A percentile compares a stretch with the other conserved stretches of the same genome.
Conservation (phyloP, 1,140 invertebrate species). For the Archivesica marissinica region DNA sequence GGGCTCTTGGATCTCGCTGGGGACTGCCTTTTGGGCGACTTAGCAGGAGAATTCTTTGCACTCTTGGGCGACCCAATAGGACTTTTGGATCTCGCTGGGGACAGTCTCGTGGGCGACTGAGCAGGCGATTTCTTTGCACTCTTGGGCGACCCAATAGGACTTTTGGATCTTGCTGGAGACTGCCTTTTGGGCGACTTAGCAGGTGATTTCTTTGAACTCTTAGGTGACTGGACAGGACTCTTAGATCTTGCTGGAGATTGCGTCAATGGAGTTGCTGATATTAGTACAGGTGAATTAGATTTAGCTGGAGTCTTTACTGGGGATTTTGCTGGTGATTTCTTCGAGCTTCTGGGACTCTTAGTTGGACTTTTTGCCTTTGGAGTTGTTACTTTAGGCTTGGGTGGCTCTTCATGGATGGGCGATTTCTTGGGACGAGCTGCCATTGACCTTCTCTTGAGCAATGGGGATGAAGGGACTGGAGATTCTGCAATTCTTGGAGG, state of each 20-base stretch:
- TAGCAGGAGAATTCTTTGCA: slow-evolving; percentile 28
- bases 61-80: not conserved
- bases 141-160: not conserved
- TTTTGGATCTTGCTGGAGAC: slow-evolving; percentile 12
- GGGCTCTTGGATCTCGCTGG: slow-evolving; percentile 34
- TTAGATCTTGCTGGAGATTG: not conserved
- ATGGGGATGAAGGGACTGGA: not conserved
- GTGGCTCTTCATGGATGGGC: slow-evolving; percentile 57
- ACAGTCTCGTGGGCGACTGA: not conserved
- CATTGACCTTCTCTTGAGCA: slow-evolving; percentile 62
- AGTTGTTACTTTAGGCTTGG: slow-evolving; percentile 33
- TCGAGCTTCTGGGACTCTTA: too few relatives aligned
- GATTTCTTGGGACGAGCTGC: slow-evolving; percentile 44
- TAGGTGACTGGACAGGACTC: slow-evolving; percentile 1
- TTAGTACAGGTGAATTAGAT: not conserved
- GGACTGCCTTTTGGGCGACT: too few relatives aligned
- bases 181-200: not conserved
- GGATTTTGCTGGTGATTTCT: slow-evolving; percentile 9
- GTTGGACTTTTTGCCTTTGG: slow-evolving; percentile 8
- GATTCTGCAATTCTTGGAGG: slow-evolving; percentile 67
- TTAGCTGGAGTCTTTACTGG: not conserved
- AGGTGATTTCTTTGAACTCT: slow-evolving; percentile 18
- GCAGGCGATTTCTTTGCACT: not conserved
- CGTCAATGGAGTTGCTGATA: not conserved
- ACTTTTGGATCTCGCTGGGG: slow-evolving; percentile 28